Evolutionary conservation across 2,888 invertebrate genomes (phyloP).

Genomic region (Drosophila niveifrons): DNA sequence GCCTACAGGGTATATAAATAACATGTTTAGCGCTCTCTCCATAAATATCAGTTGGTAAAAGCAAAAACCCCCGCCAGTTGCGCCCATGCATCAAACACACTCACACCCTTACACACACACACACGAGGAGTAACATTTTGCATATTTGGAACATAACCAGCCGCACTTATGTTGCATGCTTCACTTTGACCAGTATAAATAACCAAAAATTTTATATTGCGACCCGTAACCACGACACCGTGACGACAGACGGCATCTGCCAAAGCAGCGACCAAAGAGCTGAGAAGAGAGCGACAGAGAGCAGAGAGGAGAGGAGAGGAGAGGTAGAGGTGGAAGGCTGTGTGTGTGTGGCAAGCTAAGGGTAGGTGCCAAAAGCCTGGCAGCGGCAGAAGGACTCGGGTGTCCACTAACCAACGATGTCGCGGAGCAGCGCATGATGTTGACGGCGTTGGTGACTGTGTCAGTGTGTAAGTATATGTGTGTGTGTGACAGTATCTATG

Average conservation of each 20-base stretch:
- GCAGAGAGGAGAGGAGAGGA: not conserved
- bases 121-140: constrained; percentile 7
- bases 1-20: constrained; percentile 2
- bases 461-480: constrained; percentile 62
- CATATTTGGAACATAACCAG: constrained; percentile 38
- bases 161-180: constrained; percentile 58
- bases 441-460: constrained; percentile 49
- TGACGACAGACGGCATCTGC: constrained; percentile 70
- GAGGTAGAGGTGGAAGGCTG: not conserved
- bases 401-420: constrained; percentile 41
- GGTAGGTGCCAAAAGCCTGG: not conserved
- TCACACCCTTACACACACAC: not conserved
- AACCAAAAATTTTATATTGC: constrained; percentile 73
- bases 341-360: not conserved
- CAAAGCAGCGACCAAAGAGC: constrained; percentile 17
- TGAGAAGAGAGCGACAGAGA: not conserved
- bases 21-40: not conserved
- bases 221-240: constrained; percentile 75
- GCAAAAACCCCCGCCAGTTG: not conserved
- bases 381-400: constrained; percentile 8
- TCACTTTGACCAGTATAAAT: constrained; percentile 62
- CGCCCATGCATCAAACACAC: constrained; percentile 13
- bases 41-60: not conserved
- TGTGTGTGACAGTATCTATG: constrained; percentile 50
- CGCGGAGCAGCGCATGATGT: constrained; percentile 40